Conservation (phyloP, 2,888 invertebrate genomes). For the Trachelus stipa region DNA sequence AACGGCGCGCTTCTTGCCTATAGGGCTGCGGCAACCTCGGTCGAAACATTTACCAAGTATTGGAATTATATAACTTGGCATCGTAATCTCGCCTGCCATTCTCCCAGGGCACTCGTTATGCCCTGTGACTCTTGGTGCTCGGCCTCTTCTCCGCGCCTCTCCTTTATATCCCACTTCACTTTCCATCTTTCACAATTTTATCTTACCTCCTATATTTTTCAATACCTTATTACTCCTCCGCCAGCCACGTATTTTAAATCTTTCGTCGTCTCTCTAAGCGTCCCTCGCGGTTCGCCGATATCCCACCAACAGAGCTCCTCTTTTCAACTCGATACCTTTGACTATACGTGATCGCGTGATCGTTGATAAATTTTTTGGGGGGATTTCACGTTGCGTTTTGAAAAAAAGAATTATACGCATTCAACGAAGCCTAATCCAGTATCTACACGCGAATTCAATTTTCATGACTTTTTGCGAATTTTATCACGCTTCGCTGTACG, state of each 20-base stretch:
- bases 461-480: background rate
- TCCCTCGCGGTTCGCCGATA: too few species aligned
- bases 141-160: constrained; percentile 14
- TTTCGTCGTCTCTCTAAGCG: too few species aligned
- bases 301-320: too few species aligned
- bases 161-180: too few species aligned
- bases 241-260: too few species aligned
- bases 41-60: constrained; percentile 20
- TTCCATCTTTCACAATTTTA: too few species aligned
- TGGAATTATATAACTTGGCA: constrained; percentile 20
- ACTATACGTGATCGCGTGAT: background rate
- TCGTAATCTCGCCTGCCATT: constrained; percentile 23
- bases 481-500: background rate
- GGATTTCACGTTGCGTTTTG: background rate
- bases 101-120: constrained; percentile 19
- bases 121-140: constrained; percentile 37
- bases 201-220: too few species aligned
- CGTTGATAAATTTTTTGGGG: background rate
- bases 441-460: background rate
- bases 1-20: constrained; percentile 23
- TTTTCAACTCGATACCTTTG: too few species aligned
- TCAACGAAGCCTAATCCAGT: background rate
- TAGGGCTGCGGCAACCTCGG: constrained; percentile 4
- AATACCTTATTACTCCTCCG: too few species aligned
- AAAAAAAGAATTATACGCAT: background rate